Conservation (phyloP, 2,888 invertebrate genomes). For the Sepiola atlantica region DNA sequence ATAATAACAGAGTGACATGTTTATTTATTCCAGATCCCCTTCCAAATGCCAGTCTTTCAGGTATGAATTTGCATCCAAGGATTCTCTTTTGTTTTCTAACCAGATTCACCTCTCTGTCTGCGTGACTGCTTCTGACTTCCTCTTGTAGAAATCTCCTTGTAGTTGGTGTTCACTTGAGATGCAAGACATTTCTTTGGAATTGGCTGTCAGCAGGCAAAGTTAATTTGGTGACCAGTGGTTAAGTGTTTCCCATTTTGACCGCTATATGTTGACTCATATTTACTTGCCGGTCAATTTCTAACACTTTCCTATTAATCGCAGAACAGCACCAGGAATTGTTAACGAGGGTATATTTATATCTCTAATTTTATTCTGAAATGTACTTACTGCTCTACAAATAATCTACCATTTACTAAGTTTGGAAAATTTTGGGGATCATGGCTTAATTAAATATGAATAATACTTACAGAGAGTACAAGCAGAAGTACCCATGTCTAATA, state of each 20-base stretch:
- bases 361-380: not conserved
- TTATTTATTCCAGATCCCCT: constrained; percentile 32
- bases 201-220: not conserved
- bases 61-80: constrained; percentile 32
- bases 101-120: constrained; percentile 32
- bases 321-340: not conserved
- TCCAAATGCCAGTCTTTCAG: constrained; percentile 32
- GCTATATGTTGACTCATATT: not conserved
- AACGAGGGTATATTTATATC: not conserved
- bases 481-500: too few species aligned
- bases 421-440: not conserved
- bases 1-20: constrained; percentile 19
- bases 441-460: too few species aligned
- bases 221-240: not conserved
- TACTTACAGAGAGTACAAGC: too few species aligned
- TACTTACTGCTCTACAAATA: not conserved
- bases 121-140: constrained; percentile 1
- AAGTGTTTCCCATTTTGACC: not conserved
- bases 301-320: not conserved
- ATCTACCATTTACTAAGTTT: not conserved
- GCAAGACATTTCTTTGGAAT: not conserved
- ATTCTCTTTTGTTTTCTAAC: constrained; percentile 21
- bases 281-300: not conserved
- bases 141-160: not conserved
- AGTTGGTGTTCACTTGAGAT: not conserved